These are phyloP conservation scores for Acronicta aceris DNA, from an alignment of 2,888 invertebrate genomes.

Conservation along the genomic window DNA sequence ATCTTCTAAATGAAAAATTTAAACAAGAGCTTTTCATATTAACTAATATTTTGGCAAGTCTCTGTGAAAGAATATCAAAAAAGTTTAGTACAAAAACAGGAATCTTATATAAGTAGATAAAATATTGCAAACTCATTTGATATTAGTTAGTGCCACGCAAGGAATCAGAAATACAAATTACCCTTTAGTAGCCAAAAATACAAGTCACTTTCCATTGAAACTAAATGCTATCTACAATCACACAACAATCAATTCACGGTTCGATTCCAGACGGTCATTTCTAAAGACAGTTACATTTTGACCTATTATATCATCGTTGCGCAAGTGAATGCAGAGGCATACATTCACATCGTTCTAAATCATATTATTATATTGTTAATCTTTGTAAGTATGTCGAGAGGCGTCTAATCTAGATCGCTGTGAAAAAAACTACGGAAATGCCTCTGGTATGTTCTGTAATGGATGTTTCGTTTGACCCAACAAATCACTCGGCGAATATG, in stretches of 20 bases:
- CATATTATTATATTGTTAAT: slow-evolving; percentile 32
- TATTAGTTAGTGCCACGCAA: background rate
- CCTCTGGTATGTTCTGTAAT: slow-evolving; percentile 1
- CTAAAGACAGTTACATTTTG: slow-evolving; percentile 37
- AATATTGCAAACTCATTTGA: slow-evolving; percentile 14
- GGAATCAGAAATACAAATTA: slow-evolving; percentile 9
- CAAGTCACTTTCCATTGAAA: slow-evolving; percentile 1
- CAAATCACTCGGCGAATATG: slow-evolving; percentile 12
- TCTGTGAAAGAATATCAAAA: slow-evolving; percentile 16
- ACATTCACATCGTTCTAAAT: slow-evolving; percentile 48
- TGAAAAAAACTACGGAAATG: slow-evolving; percentile 42
- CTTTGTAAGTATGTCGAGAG: slow-evolving; percentile 43
- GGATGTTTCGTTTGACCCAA: slow-evolving; percentile 25
- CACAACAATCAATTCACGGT: slow-evolving; percentile 7
- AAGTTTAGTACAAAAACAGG: background rate
- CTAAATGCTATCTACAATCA: slow-evolving; percentile 20
- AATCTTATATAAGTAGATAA: background rate
- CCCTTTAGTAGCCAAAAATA: background rate
- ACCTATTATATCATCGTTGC: slow-evolving; percentile 62
- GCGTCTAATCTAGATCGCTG: slow-evolving; percentile 23
- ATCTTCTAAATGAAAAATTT: no score
- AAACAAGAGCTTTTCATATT: background rate
- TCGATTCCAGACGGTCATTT: slow-evolving; percentile 22
- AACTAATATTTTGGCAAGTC: slow-evolving; percentile 15
- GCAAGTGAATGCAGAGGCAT: slow-evolving; percentile 50